Evolutionary conservation across 2,113 vertebrate genomes (phyloP), one percentile per base, ranked within the genome.

Genomic region (Labeo rohita): DNA sequence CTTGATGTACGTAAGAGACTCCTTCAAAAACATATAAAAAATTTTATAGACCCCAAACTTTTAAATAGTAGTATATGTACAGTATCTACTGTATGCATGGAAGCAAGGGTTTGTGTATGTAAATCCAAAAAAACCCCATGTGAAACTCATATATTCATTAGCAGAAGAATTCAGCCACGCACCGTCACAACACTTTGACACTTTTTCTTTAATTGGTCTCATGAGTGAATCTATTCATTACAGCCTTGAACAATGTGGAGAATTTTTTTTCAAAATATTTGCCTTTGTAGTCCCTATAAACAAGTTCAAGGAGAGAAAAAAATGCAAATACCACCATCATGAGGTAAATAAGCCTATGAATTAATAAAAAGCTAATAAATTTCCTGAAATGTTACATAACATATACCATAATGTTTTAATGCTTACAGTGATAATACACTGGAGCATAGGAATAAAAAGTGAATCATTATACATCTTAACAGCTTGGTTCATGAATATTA

Each of bases 401-500:
- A 63, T 23, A 61, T 80, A 59, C 36, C 12, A 61, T 7, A 61
- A 23, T 45, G 36, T 80, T 80, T 28, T 28, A 28, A 28, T 28
- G 28, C 28, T 28, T 8, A 61, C 15, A 5, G 54, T 43, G 11
- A 23, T 78, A 56, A 79, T 23, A 23, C 11, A 23, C 21, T 0
- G 18, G 9, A 34, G 36, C 18, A 15, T 16, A 43, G 66, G 36
- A 70, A 43, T 0, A 8, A 43, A 72, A 72, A 21, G 72, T 74
- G 45, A 74, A 74, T 74, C 43, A 74, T 74, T 47, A 6, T 13
- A 74, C 49, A 74, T 21, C 72, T 49, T 74, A 23, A 49, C 72
- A 74, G 43, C 43, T 74, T 23, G 72, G 45, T n/a, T 75, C 11
- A 50, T 75, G 11, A 75, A 75, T 75, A 75, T 75, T 75, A 75